Evolutionary conservation across 2,888 invertebrate species (phyloP).

Genomic region (Bibio marci): DNA sequence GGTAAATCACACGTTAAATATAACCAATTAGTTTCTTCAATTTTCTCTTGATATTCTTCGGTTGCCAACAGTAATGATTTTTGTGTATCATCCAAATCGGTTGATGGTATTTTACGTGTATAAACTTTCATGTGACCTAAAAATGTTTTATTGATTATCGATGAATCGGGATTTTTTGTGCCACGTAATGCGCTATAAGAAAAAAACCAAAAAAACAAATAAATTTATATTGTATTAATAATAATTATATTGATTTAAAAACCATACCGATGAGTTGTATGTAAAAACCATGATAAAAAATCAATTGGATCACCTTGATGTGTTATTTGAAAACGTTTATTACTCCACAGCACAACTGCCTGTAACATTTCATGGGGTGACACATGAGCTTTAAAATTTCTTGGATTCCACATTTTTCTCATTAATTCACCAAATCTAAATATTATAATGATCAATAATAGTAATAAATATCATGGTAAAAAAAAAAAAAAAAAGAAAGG

Average conservation of each 20-base stretch:
- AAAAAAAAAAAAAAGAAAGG: constrained; percentile 4
- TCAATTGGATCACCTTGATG: constrained; percentile 97
- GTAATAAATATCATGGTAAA: not conserved
- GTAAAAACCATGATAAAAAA: constrained; percentile 96
- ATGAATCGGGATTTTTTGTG: constrained; percentile 70
- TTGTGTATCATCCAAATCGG: constrained; percentile 79
- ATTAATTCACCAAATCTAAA: constrained; percentile 79
- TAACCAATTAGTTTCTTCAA: constrained; percentile 83
- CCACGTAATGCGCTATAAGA: constrained; percentile 60
- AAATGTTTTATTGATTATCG: constrained; percentile 90
- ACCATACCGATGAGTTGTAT: constrained; percentile 79
- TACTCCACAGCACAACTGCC: constrained; percentile 91
- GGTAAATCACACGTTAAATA: constrained; percentile 96
- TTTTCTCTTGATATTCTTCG: constrained; percentile 73
- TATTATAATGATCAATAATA: not conserved
- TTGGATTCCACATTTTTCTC: constrained; percentile 96
- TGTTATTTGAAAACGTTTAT: constrained; percentile 94
- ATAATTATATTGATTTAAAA: too few relatives aligned
- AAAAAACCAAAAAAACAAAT: too few relatives aligned
- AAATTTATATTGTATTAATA: too few relatives aligned
- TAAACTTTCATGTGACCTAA: constrained; percentile 80
- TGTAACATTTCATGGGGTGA: constrained; percentile 99
- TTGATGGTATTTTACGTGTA: constrained; percentile 82
- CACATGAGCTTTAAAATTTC: constrained; percentile 98
- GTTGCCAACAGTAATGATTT: constrained; percentile 60